Conservation (phyloP, 2,797 vertebrate genomes). For the Lycodopsis pacificus region DNA sequence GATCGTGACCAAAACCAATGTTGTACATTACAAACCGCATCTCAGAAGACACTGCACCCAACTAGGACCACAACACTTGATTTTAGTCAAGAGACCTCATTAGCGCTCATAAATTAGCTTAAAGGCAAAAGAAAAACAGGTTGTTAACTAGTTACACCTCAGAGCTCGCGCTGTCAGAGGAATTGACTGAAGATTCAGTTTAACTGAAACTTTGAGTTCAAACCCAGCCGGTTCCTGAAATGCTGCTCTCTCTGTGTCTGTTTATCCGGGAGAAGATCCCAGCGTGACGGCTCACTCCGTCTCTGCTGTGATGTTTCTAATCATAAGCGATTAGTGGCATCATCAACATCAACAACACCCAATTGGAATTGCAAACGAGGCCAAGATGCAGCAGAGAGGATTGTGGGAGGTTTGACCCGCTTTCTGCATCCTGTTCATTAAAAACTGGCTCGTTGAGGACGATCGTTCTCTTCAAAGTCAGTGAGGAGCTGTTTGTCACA, state of each 20-base stretch:
- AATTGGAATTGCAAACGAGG: constrained; percentile 77
- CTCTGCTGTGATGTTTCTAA: constrained; percentile 47
- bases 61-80: background rate
- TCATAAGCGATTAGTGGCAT: constrained; percentile 67
- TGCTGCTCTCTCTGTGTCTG: constrained; percentile 11
- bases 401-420: constrained; percentile 71
- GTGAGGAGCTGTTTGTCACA: constrained; percentile 44
- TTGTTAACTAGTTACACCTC: constrained; percentile 18
- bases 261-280: constrained; percentile 46
- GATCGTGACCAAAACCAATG: background rate
- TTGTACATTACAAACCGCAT: background rate
- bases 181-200: constrained; percentile 18
- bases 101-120: background rate
- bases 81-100: background rate
- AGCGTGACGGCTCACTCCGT: constrained; percentile 38
- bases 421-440: constrained; percentile 64
- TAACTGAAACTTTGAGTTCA: constrained; percentile 4
- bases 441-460: constrained; percentile 42
- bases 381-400: constrained; percentile 62
- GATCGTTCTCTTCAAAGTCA: constrained; percentile 37
- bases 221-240: constrained; percentile 21
- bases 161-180: background rate
- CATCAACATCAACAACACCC: constrained; percentile 61
- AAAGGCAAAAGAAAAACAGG: constrained; percentile 16
- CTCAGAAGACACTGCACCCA: background rate